These are phyloP conservation scores for Paramormyrops kingsleyae DNA, from an alignment of 2,113 vertebrate species.

Conservation along the genomic window DNA sequence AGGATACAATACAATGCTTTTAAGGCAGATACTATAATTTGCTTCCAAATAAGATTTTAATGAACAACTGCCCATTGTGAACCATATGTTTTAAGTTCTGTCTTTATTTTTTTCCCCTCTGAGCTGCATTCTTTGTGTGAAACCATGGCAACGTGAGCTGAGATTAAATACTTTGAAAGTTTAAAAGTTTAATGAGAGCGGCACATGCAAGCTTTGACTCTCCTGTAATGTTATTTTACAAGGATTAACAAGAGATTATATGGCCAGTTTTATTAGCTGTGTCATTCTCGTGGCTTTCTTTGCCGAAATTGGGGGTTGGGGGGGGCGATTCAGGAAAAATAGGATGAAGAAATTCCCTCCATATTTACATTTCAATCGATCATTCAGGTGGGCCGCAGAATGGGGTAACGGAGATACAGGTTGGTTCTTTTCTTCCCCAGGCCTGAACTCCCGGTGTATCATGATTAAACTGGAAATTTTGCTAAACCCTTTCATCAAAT, in stretches of 20 bases:
- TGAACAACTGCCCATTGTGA: not conserved
- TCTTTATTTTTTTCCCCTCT: not conserved
- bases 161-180: constrained; percentile 18
- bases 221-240: constrained; percentile 24
- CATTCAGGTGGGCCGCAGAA: not conserved
- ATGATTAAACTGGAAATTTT: constrained; percentile 10
- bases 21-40: constrained; percentile 17
- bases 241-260: constrained; percentile 23
- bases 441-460: not conserved
- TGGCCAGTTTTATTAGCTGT: constrained; percentile 6
- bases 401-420: not conserved
- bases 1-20: not conserved
- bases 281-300: not conserved
- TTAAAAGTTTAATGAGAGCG: constrained; percentile 17
- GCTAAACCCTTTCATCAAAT: constrained; percentile 3
- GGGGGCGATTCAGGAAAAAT: not conserved
- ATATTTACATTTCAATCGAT: constrained; percentile 27
- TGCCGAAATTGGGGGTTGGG: not conserved
- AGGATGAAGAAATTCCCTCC: not conserved
- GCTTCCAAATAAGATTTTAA: constrained; percentile 17
- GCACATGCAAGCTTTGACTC: constrained; percentile 10
- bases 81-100: constrained; percentile 19
- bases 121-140: not conserved
- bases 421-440: not conserved
- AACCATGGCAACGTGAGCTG: constrained; percentile 18